These are phyloP conservation scores for Enteromius paludinosus DNA, from an alignment of 2,797 vertebrate genomes.

Conservation along the genomic window DNA sequence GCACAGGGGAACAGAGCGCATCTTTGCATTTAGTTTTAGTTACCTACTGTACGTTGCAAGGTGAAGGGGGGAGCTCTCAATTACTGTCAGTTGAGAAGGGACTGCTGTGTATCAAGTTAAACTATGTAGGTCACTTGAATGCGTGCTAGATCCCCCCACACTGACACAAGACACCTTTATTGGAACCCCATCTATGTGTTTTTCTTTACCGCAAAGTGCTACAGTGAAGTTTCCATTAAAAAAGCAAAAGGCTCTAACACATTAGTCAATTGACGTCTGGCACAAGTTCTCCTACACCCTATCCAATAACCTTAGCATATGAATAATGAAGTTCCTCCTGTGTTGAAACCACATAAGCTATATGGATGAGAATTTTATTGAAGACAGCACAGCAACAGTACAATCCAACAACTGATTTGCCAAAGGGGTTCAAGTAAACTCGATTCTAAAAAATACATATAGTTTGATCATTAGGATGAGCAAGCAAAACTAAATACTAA, in stretches of 20 bases:
- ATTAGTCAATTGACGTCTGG: constrained; percentile 51
- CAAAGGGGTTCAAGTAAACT: neutral
- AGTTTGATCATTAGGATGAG: neutral
- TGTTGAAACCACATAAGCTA: constrained; percentile 19
- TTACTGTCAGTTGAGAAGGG: constrained; percentile 58
- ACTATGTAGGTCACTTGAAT: constrained; percentile 61
- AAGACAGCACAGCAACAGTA: constrained; percentile 42
- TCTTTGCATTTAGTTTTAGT: constrained; percentile 50
- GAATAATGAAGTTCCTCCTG: constrained; percentile 34
- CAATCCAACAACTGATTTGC: constrained; percentile 13
- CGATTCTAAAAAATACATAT: neutral
- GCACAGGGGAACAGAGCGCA: constrained; percentile 23
- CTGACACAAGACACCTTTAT: constrained; percentile 54
- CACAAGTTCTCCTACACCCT: constrained; percentile 4
- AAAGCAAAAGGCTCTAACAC: constrained; percentile 52
- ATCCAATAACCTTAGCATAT: constrained; percentile 43
- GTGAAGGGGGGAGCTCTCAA: constrained; percentile 52
- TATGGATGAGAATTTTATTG: constrained; percentile 46
- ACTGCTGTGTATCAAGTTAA: constrained; percentile 56
- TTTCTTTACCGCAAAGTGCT: constrained; percentile 32
- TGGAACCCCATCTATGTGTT: constrained; percentile 46
- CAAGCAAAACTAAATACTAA: constrained; percentile 1
- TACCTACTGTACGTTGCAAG: constrained; percentile 53
- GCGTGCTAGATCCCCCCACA: constrained; percentile 46
- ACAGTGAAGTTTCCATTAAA: constrained; percentile 43